Evolutionary conservation across 2,113 vertebrate species (phyloP), one percentile per base, ranked within the genome.

Genomic region (Lophius piscatorius): DNA sequence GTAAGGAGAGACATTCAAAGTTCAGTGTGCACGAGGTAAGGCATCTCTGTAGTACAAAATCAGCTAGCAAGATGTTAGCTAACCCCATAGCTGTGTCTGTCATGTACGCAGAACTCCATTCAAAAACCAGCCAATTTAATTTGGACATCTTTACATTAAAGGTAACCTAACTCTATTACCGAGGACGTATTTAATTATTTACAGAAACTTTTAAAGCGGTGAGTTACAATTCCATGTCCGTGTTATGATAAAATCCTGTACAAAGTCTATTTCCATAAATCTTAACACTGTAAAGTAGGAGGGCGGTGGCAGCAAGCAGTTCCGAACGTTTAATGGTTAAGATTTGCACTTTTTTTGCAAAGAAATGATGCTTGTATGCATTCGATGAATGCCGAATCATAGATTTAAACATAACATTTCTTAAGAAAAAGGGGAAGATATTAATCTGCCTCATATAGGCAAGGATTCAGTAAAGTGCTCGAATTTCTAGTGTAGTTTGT

Each of bases 21-120:
- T 73, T 66, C 75, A 60, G 71, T 80, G 81, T 69, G 50, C 80
- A 71, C 74, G 81, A 89, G 91, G 91, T 92, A 80, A 89, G 84
- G 2, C 5, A 9, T 54, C 47, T 33, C 35, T 1, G 5, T 22
- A 1, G 5, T 2, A 6, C n/a, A 29, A 21, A 21, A 36, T n/a
- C 16, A 20, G 68, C 48, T 79, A 77, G 64, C 75, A 10, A 7
- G 8, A 8, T 11, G 51, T 62, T 67, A 76, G 76, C 76, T 76
- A 49, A 33, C 52, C 17, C 18, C 7, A 2, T 38, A 47, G 31
- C 36, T 64, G 64, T 33, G 47, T 12, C 21, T 22, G 49, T 52
- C 11, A 24, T 58, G 34, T n/a, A 16, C 17, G 26, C 68, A 62
- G n/a, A 52, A 67, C 40, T 63, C 61, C 52, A 40, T 73, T 63